Percentiles rank a stretch among this genome's conserved stretches.
Conservation (phyloP, 2,113 vertebrate species). For the mouse (Mus musculus) region GRCm39 chr1:74835501-74836000, state of each 20-base stretch:
- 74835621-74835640: neutral
- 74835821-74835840: neutral
- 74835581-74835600: neutral
- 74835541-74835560: neutral
- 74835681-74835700: neutral
- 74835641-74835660: neutral
- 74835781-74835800: neutral
- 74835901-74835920: too few relatives aligned
- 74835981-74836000: neutral
- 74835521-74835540: neutral
- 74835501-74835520: neutral
- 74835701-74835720: neutral
- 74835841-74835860: neutral
- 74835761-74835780: neutral
- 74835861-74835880: constrained; percentile 19
- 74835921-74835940: neutral
- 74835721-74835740: neutral
- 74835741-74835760: neutral
- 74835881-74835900: constrained; percentile 1
- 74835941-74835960: neutral
- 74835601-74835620: neutral
- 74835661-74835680: neutral
- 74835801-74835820: neutral
- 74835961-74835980: constrained; percentile 43
- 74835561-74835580: neutral